Evolutionary conservation across 2,113 vertebrate species (phyloP).

Genomic region (Dryoscopus gambensis): DNA sequence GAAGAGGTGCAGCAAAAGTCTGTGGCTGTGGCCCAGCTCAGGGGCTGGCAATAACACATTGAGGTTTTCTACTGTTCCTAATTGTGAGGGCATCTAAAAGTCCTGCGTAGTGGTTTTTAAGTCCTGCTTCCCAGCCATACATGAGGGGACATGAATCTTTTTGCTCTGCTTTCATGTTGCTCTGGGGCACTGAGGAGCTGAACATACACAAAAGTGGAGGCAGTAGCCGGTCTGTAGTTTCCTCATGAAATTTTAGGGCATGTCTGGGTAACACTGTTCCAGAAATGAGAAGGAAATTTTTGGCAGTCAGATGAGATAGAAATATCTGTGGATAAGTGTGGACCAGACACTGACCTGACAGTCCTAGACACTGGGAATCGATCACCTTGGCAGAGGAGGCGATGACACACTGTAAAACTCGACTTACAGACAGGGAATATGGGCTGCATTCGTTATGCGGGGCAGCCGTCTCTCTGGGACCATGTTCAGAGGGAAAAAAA

Average conservation of each 20-base stretch:
- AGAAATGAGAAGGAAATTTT: neutral
- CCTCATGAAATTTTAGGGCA: slow-evolving; percentile 10
- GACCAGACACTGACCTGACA: neutral
- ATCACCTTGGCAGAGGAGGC: neutral
- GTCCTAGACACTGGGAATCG: neutral
- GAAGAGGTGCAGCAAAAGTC: neutral
- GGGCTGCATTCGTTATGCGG: neutral
- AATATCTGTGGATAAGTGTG: neutral
- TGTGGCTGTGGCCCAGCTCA: neutral
- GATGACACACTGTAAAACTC: neutral
- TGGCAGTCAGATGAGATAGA: neutral
- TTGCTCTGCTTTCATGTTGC: neutral
- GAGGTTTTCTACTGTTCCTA: neutral
- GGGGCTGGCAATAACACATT: neutral
- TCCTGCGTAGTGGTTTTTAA: fast-evolving
- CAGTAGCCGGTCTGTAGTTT: neutral
- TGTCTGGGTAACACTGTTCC: neutral
- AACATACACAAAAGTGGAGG: fast-evolving
- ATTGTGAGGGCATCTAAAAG: neutral
- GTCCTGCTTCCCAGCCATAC: neutral
- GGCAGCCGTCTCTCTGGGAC: neutral
- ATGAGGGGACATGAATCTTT: fast-evolving
- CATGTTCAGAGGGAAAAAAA: neutral
- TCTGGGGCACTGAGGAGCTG: neutral
- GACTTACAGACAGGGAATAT: neutral